A percentile compares a stretch with the other conserved stretches of the same genome.
Conservation (phyloP, 1,140 invertebrate genomes). For the Nasonia giraulti region DNA sequence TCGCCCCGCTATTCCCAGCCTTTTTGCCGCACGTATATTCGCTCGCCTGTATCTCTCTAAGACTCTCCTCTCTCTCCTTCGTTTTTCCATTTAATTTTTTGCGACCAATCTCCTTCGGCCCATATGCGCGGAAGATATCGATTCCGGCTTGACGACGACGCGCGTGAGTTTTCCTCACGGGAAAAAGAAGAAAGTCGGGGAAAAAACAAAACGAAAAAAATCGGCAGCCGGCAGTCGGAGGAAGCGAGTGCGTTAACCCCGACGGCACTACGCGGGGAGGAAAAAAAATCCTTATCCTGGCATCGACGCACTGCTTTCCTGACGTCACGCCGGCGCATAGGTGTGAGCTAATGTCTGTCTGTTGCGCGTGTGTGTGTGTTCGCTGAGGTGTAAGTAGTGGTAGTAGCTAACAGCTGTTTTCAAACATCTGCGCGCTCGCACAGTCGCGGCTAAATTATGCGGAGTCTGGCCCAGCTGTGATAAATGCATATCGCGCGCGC, state of each 20-base stretch:
- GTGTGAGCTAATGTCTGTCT: not conserved
- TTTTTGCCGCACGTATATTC: not conserved
- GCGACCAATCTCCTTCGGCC: not conserved
- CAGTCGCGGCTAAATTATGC: constrained; percentile 48
- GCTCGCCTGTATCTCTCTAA: not conserved
- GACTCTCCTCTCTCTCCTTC: constrained; percentile 10
- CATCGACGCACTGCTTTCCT: not conserved
- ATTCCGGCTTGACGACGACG: not conserved
- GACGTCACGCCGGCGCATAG: constrained; percentile 25
- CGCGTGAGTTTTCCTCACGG: too few species aligned
- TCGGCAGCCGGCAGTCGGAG: not conserved
- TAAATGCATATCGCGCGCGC: constrained; percentile 26
- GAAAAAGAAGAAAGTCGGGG: not conserved
- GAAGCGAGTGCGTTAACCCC: not conserved
- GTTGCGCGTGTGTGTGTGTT: constrained; percentile 26
- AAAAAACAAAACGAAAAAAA: not conserved
- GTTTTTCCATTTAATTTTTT: not conserved
- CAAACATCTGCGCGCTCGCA: constrained; percentile 55
- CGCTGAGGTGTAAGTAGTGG: not conserved
- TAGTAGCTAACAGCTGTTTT: constrained; percentile 59
- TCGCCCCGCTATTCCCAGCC: not conserved
- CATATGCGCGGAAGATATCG: not conserved
- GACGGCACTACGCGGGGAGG: not conserved
- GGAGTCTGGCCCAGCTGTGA: constrained; percentile 49
- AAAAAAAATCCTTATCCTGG: constrained; percentile 22